Conservation (phyloP, 2,797 vertebrate genomes). For the Cryptoblepharus egeriae region DNA sequence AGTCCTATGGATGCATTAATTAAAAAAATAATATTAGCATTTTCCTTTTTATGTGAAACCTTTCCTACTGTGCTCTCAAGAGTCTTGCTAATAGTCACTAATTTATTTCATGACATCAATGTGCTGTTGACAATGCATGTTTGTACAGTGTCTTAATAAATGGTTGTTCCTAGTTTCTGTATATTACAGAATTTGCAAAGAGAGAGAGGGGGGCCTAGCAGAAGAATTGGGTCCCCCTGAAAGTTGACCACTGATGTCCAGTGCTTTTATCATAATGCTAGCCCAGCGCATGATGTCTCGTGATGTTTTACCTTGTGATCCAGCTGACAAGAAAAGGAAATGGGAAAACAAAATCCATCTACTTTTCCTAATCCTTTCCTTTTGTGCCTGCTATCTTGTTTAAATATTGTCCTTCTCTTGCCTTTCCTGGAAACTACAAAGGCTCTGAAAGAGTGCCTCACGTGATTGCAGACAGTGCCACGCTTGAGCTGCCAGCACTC, state of each 20-base stretch:
- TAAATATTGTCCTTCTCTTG: constrained; percentile 43
- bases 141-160: not conserved
- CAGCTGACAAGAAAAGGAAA: not conserved
- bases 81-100: not conserved
- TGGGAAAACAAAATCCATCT: not conserved
- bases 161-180: not conserved
- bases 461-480: not conserved
- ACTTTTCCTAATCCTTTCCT: constrained; percentile 31
- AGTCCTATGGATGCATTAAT: not conserved
- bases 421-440: constrained; percentile 28
- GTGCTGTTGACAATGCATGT: not conserved
- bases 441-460: not conserved
- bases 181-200: not conserved
- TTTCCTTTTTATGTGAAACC: not conserved
- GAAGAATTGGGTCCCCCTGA: not conserved
- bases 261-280: not conserved
- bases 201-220: not conserved
- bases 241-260: not conserved
- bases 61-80: not conserved
- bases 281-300: not conserved
- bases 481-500: constrained; percentile 7
- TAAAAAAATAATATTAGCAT: not conserved
- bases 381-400: constrained; percentile 37
- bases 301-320: constrained; percentile 7
- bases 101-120: not conserved